Base-by-base conservation (phyloP, 1,140 invertebrate genomes). In the Drosophila sucinea region DNA sequence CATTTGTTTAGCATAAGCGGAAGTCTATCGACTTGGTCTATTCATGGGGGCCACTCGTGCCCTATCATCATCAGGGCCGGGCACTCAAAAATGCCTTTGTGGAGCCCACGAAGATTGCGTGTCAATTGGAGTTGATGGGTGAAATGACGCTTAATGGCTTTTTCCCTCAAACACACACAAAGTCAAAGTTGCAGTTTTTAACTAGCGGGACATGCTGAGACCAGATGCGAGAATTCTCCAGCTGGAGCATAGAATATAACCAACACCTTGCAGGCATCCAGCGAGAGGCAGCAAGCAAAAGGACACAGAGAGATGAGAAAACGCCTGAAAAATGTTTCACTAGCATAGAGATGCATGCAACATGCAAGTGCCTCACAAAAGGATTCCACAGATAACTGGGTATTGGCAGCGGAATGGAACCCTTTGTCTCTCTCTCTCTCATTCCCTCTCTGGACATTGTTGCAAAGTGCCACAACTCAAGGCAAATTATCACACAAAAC, bases 401-500 rank as follows among this genome's bases (percentile, higher is more conserved):
- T 51, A 51, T 51, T 51, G 56, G 17, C 32, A 32, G 56, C 17
- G 6, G n/a, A 58, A 35, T 58, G 56, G 6, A 25, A 57, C 4
- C 32, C 6, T 33, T 57, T 57, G 32, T 35, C 30, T 60, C 1
- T 60, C 32, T 60, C 1, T 0, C 35, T 8, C 23, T 11, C 44
- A 27, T 2, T 51, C 5, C 17, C 10, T 27, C 7, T 27, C 23
- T 51, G 3, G 23, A 51, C 23, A 51, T 27, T 51, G 44, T 51
- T 51, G 44, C 44, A 51, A 27, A 51, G 65, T 38, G 35, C 35
- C 35, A n/a, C 35, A 38, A 57, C 57, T 63, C 38, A 30, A 35
- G 70, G 60, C 74, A 76, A 76, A 76, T 75, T 76, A 76, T 77
- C 73, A 76, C 60, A 77, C 30, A 57, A 57, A 57, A 33, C 7